Conservation (phyloP, 2,888 invertebrate species). For the Anorthoa munda region DNA sequence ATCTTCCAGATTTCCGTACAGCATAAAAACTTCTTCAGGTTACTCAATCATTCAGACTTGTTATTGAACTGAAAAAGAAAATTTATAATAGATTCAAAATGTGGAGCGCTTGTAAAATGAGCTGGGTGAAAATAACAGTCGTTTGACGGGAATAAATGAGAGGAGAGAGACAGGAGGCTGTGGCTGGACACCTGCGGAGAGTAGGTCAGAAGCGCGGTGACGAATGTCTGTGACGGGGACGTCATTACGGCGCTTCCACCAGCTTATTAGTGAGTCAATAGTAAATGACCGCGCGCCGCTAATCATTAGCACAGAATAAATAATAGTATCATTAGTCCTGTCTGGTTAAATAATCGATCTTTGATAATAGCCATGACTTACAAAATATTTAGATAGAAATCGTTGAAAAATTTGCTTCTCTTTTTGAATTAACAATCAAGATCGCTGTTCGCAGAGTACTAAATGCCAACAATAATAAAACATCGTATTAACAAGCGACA, state of each 20-base stretch:
- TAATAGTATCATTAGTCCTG: constrained; percentile 63
- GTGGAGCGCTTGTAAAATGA: constrained; percentile 63
- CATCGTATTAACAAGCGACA: constrained; percentile 23
- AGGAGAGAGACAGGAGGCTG: constrained; percentile 69
- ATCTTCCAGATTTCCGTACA: constrained; percentile 13
- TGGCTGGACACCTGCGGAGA: constrained; percentile 72
- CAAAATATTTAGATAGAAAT: constrained; percentile 24
- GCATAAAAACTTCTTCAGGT: constrained; percentile 29
- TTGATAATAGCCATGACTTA: constrained; percentile 31
- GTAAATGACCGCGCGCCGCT: constrained; percentile 58
- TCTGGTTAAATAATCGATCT: constrained; percentile 60
- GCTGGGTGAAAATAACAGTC: constrained; percentile 74
- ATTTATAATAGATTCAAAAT: constrained; percentile 60
- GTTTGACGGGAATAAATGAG: constrained; percentile 76
- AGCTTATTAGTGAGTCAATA: constrained; percentile 63
- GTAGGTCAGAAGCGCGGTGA: constrained; percentile 64
- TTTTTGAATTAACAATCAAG: constrained; percentile 9
- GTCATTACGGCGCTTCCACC: constrained; percentile 56
- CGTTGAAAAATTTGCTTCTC: constrained; percentile 6
- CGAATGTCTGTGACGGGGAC: constrained; percentile 60
- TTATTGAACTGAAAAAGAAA: constrained; percentile 54
- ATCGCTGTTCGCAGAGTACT: constrained; percentile 15
- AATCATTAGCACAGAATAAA: too few relatives aligned
- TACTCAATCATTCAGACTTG: constrained; percentile 44
- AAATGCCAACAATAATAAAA: constrained; percentile 37